Evolutionary conservation across 2,113 vertebrate genomes (phyloP).

Genomic region (Passer domesticus): DNA sequence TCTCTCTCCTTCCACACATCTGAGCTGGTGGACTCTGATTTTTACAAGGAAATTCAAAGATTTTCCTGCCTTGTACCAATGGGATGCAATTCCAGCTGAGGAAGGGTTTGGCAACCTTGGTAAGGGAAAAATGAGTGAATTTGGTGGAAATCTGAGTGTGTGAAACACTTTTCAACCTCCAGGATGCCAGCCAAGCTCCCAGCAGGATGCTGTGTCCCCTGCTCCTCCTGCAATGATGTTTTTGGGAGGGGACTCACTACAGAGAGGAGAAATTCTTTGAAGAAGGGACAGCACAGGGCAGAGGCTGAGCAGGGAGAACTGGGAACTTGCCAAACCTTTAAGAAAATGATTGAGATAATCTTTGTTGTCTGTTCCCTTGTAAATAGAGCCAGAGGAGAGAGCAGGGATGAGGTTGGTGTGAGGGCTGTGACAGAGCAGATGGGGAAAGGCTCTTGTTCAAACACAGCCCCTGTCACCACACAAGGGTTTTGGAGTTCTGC

Average conservation of each 20-base stretch:
- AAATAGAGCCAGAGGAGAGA: background rate
- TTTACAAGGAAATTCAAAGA: background rate
- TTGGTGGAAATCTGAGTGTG: background rate
- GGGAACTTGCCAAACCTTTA: background rate
- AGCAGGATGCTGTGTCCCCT: background rate
- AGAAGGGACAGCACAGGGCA: rapidly evolving
- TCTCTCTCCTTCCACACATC: background rate
- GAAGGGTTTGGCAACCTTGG: background rate
- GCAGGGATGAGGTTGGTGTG: background rate
- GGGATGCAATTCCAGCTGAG: background rate
- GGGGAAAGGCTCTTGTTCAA: background rate
- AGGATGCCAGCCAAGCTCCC: background rate
- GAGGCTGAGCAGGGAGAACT: background rate
- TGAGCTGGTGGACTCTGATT: background rate
- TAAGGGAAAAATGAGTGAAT: background rate
- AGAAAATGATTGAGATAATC: background rate
- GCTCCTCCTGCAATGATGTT: background rate
- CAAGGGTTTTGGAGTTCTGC: background rate
- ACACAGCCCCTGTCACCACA: background rate
- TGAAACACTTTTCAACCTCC: background rate
- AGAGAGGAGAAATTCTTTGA: background rate
- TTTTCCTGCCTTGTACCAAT: rapidly evolving
- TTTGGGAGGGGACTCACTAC: background rate
- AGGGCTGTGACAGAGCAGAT: background rate
- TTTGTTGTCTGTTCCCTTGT: background rate